Conservation (phyloP, 2,113 vertebrate species). For the Cisticola juncidis region DNA sequence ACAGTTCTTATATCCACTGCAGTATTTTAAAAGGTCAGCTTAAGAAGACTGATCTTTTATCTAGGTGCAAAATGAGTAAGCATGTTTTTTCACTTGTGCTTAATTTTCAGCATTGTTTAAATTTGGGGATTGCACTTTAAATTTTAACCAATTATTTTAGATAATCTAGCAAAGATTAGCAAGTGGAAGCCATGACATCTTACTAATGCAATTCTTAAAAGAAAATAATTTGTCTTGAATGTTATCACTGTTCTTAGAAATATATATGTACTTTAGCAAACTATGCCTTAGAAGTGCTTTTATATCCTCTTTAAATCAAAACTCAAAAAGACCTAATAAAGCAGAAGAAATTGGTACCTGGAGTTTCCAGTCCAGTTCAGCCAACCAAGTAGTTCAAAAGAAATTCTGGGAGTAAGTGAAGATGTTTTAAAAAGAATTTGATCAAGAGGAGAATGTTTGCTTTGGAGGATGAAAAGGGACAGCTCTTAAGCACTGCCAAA, state of each 20-base stretch:
- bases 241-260: background rate
- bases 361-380: background rate
- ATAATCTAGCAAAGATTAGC: background rate
- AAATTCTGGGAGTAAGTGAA: background rate
- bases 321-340: background rate
- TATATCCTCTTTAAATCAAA: background rate
- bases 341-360: background rate
- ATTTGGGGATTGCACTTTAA: background rate
- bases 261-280: background rate
- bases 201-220: background rate
- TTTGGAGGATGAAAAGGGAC: background rate
- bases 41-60: background rate
- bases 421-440: background rate
- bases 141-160: background rate
- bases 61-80: background rate
- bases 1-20: background rate
- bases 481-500: background rate
- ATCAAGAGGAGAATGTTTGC: background rate
- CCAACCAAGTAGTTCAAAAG: background rate
- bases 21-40: background rate
- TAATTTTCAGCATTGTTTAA: background rate
- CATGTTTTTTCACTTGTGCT: rapidly evolving
- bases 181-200: background rate
- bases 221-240: background rate
- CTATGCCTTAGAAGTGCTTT: background rate